phyloP scores from a whole-genome alignment of 2,113 vertebrate genomes.

The Ceyx margarethae region DNA sequence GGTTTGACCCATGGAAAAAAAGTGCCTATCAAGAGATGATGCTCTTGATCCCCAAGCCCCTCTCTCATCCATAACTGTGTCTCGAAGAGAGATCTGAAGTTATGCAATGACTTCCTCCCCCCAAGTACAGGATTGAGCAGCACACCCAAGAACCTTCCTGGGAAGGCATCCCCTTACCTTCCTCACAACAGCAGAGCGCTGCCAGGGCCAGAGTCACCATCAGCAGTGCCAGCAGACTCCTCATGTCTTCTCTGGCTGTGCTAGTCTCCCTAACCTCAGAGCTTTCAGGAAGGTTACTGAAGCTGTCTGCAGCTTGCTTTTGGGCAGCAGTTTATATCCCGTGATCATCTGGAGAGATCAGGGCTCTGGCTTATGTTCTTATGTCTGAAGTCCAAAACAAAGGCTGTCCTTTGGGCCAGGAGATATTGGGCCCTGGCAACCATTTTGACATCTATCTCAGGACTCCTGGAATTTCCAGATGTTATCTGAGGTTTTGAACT shows the following conservation, averaged over 20 bases:
- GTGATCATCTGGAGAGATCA: neutral
- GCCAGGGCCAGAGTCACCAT: constrained; percentile 13
- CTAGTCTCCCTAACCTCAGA: neutral
- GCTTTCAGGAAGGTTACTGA: constrained; percentile 15
- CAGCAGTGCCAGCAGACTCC: constrained; percentile 21
- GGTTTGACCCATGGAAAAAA: neutral
- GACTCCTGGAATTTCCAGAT: constrained; percentile 1
- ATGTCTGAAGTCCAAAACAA: constrained; percentile 32
- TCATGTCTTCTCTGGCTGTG: constrained; percentile 22
- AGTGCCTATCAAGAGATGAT: neutral
- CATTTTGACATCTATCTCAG: neutral
- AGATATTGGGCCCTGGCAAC: neutral
- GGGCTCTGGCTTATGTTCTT: constrained; percentile 14
- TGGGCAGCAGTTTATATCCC: constrained; percentile 48
- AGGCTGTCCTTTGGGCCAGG: neutral
- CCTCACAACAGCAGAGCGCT: constrained; percentile 10
- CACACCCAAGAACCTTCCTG: rapidly evolving
- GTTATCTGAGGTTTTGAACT: neutral
- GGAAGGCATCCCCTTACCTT: constrained; percentile 51
- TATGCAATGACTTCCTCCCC: neutral
- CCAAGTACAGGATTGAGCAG: neutral
- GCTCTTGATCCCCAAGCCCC: neutral
- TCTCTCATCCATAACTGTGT: neutral
- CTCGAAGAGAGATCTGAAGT: neutral
- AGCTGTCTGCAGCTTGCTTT: constrained; percentile 4